Evolutionary conservation across 1,140 invertebrate genomes (phyloP), one percentile per base, ranked within the genome.

Genomic region (Ceratosolen fusciceps): DNA sequence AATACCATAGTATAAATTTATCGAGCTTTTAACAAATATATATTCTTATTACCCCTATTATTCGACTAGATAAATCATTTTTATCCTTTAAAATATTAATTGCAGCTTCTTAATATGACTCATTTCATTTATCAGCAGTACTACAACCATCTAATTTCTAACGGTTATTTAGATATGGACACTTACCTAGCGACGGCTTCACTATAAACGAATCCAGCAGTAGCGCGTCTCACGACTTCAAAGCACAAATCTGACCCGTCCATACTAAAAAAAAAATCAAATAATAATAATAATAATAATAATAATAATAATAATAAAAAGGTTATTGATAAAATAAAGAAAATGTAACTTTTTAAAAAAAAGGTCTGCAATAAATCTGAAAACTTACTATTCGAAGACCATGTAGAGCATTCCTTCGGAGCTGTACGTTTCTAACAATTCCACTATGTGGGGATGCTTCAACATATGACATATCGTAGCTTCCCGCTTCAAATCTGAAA

Each of bases 401-500:
- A 99, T 99, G 88, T 99, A 99, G 3, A 99, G 93, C 95, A 99
- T 98, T 85, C 98, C 98, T 91, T 99, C 98, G 12, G 98, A 98
- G 85, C 97, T 98, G 93, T 99, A 99, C 0, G 98, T 99, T 91
- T 99, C 98, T 76, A 99, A 91, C 39, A 99, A 92, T 90, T 99
- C 98, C 68, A 99, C 98, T 82, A 99, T 99, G 90, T 99, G 98
- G 5, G 97, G 97, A 92, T 99, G 98, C 90, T 99, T 99, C 81
- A 99, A 91, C 95, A 98, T 98, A 89, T 99, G 98, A 91, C 98
- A 99, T 93, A 99, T 98, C 90, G 97, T 98, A 37, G 98, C 98
- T 91, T 99, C 98, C 70, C 98, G 92, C 92, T 99, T 99, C 88
- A 99, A 92, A 93, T 99, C 98, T 97, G 92, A 79, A 94, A 85